Percentiles rank a stretch among this genome's conserved stretches.
These are phyloP conservation scores for Urosaurus nigricauda DNA, from an alignment of 2,797 vertebrate species.

Conservation along the genomic window DNA sequence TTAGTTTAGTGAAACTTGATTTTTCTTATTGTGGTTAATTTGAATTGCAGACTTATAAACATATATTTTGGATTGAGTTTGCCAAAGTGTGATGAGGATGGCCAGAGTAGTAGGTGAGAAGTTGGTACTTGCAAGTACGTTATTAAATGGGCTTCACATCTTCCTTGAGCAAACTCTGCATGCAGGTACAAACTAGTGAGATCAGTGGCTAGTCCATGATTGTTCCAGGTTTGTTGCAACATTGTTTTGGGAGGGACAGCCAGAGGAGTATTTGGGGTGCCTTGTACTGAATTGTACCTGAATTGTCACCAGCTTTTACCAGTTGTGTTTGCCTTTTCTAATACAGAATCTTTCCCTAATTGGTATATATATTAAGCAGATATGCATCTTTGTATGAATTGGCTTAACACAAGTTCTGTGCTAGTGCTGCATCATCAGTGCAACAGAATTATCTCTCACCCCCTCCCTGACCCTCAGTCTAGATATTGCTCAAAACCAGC, in stretches of 20 bases:
- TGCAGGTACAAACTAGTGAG: not conserved
- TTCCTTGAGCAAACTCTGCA: not conserved
- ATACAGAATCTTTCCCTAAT: not conserved
- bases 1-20: not conserved
- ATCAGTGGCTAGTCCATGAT: not conserved
- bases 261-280: not conserved
- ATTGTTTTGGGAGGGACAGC: not conserved
- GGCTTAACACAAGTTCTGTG: not conserved
- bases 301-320: not conserved
- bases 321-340: not conserved
- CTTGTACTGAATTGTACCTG: too few species aligned
- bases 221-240: too few species aligned
- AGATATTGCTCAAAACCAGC: too few species aligned
- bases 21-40: not conserved
- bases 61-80: not conserved
- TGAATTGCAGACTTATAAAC: not conserved
- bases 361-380: not conserved
- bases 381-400: not conserved
- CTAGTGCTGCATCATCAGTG: not conserved
- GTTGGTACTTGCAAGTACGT: not conserved
- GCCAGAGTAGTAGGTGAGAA: not conserved
- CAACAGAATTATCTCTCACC: not conserved
- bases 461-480: too few species aligned
- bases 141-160: not conserved
- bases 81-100: not conserved